phyloP scores from a whole-genome alignment of 2,888 invertebrate species.

The Thymelicus acteon region DNA sequence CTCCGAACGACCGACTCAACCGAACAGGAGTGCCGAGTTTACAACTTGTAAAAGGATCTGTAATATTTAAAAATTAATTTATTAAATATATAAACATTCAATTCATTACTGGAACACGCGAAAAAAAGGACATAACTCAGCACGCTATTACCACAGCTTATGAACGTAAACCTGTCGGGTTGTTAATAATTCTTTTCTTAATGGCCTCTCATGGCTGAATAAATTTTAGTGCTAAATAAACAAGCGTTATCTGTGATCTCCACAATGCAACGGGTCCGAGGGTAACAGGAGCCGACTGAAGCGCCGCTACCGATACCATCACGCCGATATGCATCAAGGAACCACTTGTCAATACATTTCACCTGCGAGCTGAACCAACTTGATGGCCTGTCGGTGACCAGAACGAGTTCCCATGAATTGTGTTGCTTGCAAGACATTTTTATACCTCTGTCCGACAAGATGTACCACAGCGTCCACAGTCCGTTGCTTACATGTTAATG shows the following conservation, averaged over 20 bases:
- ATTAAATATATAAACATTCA: slow-evolving; percentile 64
- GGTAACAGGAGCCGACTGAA: slow-evolving; percentile 77
- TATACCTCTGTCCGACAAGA: slow-evolving; percentile 73
- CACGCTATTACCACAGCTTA: slow-evolving; percentile 66
- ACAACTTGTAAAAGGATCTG: slow-evolving; percentile 40
- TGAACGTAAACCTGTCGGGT: slow-evolving; percentile 71
- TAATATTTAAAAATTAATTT: slow-evolving; percentile 55
- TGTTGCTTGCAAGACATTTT: slow-evolving; percentile 74
- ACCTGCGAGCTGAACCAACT: slow-evolving; percentile 70
- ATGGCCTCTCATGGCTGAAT: slow-evolving; percentile 76
- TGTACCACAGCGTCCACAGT: slow-evolving; percentile 52
- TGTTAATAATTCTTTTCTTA: slow-evolving; percentile 76
- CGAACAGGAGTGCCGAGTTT: slow-evolving; percentile 23
- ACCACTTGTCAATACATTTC: slow-evolving; percentile 84
- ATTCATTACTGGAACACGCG: slow-evolving; percentile 66
- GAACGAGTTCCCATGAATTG: slow-evolving; percentile 80
- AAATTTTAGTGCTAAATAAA: slow-evolving; percentile 82
- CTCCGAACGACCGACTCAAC: slow-evolving; percentile 41
- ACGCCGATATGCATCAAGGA: slow-evolving; percentile 83
- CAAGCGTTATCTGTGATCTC: slow-evolving; percentile 79
- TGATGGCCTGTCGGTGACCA: slow-evolving; percentile 72
- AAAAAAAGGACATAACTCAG: slow-evolving; percentile 65
- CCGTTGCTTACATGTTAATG: slow-evolving; percentile 70
- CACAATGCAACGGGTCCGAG: slow-evolving; percentile 76
- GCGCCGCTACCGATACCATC: slow-evolving; percentile 81